phyloP scores from a whole-genome alignment of 2,888 invertebrate genomes.

The Phengaris alcon region DNA sequence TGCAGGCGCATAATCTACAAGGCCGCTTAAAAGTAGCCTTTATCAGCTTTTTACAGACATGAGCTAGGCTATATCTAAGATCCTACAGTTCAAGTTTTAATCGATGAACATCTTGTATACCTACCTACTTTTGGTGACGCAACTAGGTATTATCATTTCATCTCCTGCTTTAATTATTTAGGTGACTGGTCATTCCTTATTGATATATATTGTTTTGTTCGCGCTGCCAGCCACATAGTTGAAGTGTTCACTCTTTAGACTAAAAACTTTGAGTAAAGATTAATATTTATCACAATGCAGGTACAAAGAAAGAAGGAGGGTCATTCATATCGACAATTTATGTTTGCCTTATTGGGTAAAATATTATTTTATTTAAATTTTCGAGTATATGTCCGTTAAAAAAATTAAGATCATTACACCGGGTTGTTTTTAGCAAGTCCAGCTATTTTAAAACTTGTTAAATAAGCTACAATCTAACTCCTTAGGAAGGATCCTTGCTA shows the following conservation, averaged over 20 bases:
- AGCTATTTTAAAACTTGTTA: no score
- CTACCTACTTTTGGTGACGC: constrained; percentile 2
- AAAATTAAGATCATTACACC: no score
- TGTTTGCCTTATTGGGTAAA: constrained; percentile 23
- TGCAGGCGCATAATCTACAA: not conserved
- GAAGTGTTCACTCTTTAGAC: not conserved
- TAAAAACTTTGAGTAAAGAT: not conserved
- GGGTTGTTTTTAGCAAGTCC: no score
- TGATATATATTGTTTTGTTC: constrained; percentile 20
- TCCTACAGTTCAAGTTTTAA: not conserved
- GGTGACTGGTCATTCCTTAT: constrained; percentile 23
- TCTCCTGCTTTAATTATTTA: constrained; percentile 23
- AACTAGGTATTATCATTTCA: constrained; percentile 22
- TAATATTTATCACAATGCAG: not conserved
- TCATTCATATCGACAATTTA: constrained; percentile 21
- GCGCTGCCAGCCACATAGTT: not conserved
- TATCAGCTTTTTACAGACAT: not conserved
- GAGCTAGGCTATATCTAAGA: not conserved
- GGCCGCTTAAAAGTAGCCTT: not conserved
- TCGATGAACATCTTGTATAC: constrained; percentile 24
- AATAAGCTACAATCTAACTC: no score
- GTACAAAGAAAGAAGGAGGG: constrained; percentile 19
- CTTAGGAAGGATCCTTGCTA: no score
- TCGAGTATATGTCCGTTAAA: not conserved
- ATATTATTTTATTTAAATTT: not conserved